Percentiles rank a stretch among this genome's conserved stretches.
These are phyloP conservation scores for Pseudomugil tenellus DNA, from an alignment of 2,797 vertebrate genomes.

Conservation along the genomic window DNA sequence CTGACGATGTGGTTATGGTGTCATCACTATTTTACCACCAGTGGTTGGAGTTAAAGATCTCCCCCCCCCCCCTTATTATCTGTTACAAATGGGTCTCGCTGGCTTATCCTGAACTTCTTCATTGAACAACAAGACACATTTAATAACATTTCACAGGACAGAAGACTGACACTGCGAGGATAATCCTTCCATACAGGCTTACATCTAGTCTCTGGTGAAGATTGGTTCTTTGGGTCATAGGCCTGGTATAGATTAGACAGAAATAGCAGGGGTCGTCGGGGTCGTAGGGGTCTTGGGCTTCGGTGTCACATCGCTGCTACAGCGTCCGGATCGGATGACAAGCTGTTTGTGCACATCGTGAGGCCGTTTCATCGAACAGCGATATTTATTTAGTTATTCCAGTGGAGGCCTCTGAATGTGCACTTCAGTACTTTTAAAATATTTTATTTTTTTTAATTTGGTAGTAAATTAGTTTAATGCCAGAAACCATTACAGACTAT, in stretches of 20 bases:
- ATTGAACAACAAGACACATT: not conserved
- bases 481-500: too few relatives aligned
- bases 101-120: not conserved
- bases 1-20: too few relatives aligned
- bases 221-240: slow-evolving; percentile 50
- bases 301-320: slow-evolving; percentile 49
- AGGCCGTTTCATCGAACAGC: not conserved
- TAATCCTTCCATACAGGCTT: slow-evolving; percentile 37
- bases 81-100: not conserved
- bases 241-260: slow-evolving; percentile 75
- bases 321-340: slow-evolving; percentile 55
- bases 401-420: too few relatives aligned
- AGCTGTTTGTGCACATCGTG: slow-evolving; percentile 42
- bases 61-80: not conserved
- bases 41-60: not conserved
- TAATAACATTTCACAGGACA: slow-evolving; percentile 4
- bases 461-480: too few relatives aligned
- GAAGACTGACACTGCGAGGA: not conserved
- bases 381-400: too few relatives aligned
- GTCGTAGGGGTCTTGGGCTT: slow-evolving; percentile 61
- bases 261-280: slow-evolving; percentile 70
- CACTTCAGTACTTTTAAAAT: too few relatives aligned
- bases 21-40: not conserved
- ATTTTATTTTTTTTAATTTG: too few relatives aligned
- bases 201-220: slow-evolving; percentile 45